These are phyloP conservation scores for Panthera leo DNA, from an alignment of 2,113 vertebrate genomes.

Conservation along the genomic window DNA sequence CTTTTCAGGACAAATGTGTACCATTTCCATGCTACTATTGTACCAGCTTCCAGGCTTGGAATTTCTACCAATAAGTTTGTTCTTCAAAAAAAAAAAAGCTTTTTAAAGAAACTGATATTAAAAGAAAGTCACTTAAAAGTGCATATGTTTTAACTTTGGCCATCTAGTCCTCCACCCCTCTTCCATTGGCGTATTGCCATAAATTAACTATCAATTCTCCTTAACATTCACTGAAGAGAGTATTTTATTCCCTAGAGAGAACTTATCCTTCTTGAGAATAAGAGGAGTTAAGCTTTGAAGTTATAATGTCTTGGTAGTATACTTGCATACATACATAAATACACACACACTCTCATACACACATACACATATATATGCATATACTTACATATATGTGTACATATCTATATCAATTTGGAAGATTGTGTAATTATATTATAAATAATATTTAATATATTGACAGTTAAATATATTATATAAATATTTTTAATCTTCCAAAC, in stretches of 20 bases:
- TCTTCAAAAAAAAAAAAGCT: neutral
- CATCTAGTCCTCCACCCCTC: neutral
- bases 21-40: neutral
- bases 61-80: neutral
- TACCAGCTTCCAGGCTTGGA: neutral
- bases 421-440: neutral
- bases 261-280: neutral
- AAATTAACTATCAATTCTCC: neutral
- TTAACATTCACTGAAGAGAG: neutral
- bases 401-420: neutral
- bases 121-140: neutral
- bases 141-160: neutral
- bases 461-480: neutral
- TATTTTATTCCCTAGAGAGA: neutral
- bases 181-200: neutral
- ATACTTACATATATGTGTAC: neutral
- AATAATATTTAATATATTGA: neutral
- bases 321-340: neutral
- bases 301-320: constrained; percentile 1
- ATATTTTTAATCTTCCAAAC: neutral
- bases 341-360: neutral
- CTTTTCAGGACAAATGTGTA: neutral
- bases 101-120: neutral
- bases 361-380: neutral
- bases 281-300: neutral